Evolutionary conservation across 2,113 vertebrate genomes (phyloP).

Genomic region (Spea bombifrons): DNA sequence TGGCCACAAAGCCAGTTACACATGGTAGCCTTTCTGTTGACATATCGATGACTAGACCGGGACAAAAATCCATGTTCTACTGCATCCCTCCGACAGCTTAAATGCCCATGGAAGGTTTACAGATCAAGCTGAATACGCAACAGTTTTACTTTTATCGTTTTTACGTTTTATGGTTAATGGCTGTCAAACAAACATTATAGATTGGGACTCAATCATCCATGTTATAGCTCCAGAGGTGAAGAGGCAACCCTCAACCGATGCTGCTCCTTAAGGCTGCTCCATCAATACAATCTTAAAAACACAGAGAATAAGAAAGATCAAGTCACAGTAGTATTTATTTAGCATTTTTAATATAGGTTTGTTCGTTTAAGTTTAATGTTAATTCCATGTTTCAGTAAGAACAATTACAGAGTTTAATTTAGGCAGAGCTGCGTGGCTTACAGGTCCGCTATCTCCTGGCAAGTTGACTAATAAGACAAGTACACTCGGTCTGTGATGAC

Average conservation of each 20-base stretch:
- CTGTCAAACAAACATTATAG: slow-evolving; percentile 1
- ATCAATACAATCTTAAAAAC: slow-evolving; percentile 25
- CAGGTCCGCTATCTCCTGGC: too few species aligned
- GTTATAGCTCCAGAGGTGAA: not conserved
- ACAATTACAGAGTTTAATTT: slow-evolving; percentile 84
- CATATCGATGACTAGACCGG: slow-evolving; percentile 22
- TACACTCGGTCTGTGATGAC: too few species aligned
- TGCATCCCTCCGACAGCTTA: slow-evolving; percentile 34
- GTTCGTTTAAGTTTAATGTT: slow-evolving; percentile 98
- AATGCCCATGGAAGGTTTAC: slow-evolving; percentile 31
- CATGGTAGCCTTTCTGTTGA: slow-evolving; percentile 28
- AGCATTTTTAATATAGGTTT: slow-evolving; percentile 97
- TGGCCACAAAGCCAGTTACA: slow-evolving; percentile 45
- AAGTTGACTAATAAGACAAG: too few species aligned
- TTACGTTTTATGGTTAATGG: slow-evolving; percentile 1
- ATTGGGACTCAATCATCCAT: not conserved
- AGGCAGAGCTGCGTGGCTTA: too few species aligned
- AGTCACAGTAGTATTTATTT: slow-evolving; percentile 64
- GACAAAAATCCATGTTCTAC: slow-evolving; percentile 20
- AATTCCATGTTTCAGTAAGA: slow-evolving; percentile 99
- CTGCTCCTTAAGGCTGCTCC: slow-evolving; percentile 16
- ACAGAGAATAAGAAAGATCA: slow-evolving; percentile 57
- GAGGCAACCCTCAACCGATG: slow-evolving; percentile 11
- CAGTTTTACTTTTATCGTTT: slow-evolving; percentile 27
- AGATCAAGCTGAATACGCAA: slow-evolving; percentile 30